Base-by-base conservation (phyloP, 1,140 invertebrate species). In the Drosophila sproati region DNA sequence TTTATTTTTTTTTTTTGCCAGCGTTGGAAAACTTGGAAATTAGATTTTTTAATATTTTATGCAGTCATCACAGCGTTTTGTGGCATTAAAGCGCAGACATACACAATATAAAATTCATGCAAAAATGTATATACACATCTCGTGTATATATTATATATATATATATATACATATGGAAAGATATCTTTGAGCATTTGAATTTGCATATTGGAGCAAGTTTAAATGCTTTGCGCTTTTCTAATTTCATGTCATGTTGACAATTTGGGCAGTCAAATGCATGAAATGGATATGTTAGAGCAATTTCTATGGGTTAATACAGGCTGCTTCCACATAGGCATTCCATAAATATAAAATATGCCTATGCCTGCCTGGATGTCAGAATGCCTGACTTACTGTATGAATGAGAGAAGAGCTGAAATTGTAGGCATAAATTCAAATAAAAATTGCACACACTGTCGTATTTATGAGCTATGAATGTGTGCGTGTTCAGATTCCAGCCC, bases 31-130 rank as follows among this genome's bases (percentile, higher is more conserved):
- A 76, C 69, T 77, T 86, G 75, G 82, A 86, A 86, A 86, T 86
- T 86, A 86, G 82, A 86, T 86, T 86, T 78, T 86, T 86, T 85
- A 86, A 86, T 86, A 86, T 86, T 86, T 86, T 79, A 87, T 86
- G 68, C 76, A 77, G 71, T 77, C 75, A 73, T 77, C 73, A 73
- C 75, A 73, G 71, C 82, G 67, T 77, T 86, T 64, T 85, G 80
- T 80, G 80, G 82, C 67, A 62, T 71, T 60, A 77, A 73, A 73
- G 63, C 71, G 59, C 59, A 83, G 77, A 85, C 77, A 71, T 57
- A 75, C 73, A 76, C 68, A 76, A 76, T 68, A 85, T 85, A 83
- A 77, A 77, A 78, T 85, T 74, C 83, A 62, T 85, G 67, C 69
- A 73, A 71, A 80, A 83, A 80, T 82, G 63, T 68, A 54, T 82